Conservation (phyloP, 2,888 invertebrate genomes). For the Opisthograptis luteolata region DNA sequence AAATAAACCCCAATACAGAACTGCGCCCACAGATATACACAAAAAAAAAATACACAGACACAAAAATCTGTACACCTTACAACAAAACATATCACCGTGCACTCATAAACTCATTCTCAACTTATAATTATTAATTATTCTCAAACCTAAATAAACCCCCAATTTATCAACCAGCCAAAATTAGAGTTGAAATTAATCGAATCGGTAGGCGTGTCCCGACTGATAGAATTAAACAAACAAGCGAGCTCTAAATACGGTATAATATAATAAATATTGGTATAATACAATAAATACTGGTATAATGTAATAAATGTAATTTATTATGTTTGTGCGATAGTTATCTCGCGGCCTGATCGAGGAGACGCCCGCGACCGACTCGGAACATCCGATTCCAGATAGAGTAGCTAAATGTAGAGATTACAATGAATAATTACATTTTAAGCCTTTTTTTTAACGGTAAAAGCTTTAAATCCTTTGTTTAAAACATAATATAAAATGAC, state of each 20-base stretch:
- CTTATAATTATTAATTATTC: constrained; percentile 19
- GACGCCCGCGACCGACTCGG: constrained; percentile 63
- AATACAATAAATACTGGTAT: constrained; percentile 43
- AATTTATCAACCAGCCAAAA: constrained; percentile 18
- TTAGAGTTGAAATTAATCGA: constrained; percentile 22
- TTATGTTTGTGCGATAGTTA: constrained; percentile 76
- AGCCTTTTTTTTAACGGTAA: too few relatives aligned
- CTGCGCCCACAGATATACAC: too few relatives aligned
- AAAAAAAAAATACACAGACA: background rate
- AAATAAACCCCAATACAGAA: too few relatives aligned
- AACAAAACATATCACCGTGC: constrained; percentile 9
- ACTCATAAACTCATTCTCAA: constrained; percentile 38
- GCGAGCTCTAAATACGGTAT: constrained; percentile 18
- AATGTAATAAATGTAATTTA: constrained; percentile 83
- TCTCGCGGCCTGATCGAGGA: constrained; percentile 66
- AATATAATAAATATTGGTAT: constrained; percentile 12
- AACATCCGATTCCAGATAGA: constrained; percentile 51
- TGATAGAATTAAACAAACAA: constrained; percentile 21
- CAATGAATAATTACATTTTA: too few relatives aligned
- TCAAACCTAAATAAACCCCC: constrained; percentile 9
- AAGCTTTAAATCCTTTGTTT: too few relatives aligned
- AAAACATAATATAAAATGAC: too few relatives aligned
- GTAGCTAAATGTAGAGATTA: constrained; percentile 34
- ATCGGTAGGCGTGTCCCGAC: constrained; percentile 8
- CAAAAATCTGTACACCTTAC: background rate